Conservation (phyloP, 2,113 vertebrate species). For the Reinhardtius hippoglossoides region DNA sequence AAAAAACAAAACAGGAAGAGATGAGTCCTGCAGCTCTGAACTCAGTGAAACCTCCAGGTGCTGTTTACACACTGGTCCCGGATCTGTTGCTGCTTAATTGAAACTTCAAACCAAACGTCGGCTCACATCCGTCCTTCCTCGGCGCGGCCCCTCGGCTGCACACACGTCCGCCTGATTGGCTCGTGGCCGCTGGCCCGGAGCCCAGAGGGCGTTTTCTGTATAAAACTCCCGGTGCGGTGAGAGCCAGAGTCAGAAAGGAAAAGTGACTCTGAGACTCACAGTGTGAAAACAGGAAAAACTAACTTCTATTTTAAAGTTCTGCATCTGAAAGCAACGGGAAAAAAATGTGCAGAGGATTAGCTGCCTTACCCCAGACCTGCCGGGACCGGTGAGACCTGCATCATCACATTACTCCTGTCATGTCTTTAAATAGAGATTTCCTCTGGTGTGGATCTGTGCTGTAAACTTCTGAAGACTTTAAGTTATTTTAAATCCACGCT, state of each 20-base stretch:
- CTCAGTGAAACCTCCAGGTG: too few relatives aligned
- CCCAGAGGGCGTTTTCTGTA: conserved; percentile 74
- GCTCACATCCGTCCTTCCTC: conserved; percentile 42
- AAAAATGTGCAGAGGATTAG: conserved; percentile 88
- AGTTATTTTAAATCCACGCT: background rate
- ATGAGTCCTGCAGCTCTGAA: too few relatives aligned
- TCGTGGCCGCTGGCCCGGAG: conserved; percentile 69
- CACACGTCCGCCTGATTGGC: conserved; percentile 82
- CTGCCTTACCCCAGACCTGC: conserved; percentile 84
- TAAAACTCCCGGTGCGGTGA: conserved; percentile 71
- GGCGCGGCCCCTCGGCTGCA: conserved; percentile 19
- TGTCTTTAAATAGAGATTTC: background rate
- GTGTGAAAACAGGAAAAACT: conserved; percentile 19
- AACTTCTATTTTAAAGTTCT: conserved; percentile 3
- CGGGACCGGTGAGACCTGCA: conserved; percentile 79
- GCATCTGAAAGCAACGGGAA: conserved; percentile 54
- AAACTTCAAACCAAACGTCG: too few relatives aligned
- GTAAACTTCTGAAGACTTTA: too few relatives aligned
- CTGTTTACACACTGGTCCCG: too few relatives aligned
- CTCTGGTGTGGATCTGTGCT: too few relatives aligned
- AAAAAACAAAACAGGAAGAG: too few relatives aligned
- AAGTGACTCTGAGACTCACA: conserved; percentile 41
- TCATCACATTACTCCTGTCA: background rate
- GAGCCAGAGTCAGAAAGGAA: conserved; percentile 70
- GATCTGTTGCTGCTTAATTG: too few relatives aligned